phyloP scores from a whole-genome alignment of 1,140 invertebrate genomes.

The Muscidifurax raptorellus region DNA sequence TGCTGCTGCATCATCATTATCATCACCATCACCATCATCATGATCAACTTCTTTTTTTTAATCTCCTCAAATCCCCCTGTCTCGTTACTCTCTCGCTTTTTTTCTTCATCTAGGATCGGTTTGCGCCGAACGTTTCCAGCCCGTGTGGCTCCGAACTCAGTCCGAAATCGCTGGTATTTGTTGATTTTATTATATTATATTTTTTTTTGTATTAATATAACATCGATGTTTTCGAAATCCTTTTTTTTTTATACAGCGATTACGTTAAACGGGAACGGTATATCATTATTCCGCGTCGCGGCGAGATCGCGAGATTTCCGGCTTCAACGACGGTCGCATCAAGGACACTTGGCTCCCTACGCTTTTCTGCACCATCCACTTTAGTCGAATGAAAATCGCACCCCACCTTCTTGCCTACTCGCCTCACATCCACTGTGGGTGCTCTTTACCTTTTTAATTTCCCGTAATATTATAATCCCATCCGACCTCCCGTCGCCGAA shows the following conservation, averaged over 20 bases:
- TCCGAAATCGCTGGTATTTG: conserved; percentile 69
- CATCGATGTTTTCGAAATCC: conserved; percentile 58
- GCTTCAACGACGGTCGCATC: conserved; percentile 76
- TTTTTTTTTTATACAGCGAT: conserved; percentile 53
- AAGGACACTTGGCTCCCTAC: conserved; percentile 77
- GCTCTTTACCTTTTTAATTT: conserved; percentile 34
- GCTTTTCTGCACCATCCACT: conserved; percentile 73
- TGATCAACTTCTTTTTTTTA: conserved; percentile 45
- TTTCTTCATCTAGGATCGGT: conserved; percentile 72
- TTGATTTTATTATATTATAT: conserved; percentile 59
- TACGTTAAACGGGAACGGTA: conserved; percentile 50
- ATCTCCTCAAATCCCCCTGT: conserved; percentile 59
- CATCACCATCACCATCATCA: no score
- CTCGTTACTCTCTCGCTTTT: conserved; percentile 56
- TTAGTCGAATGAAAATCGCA: conserved; percentile 69
- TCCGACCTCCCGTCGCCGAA: conserved; percentile 37
- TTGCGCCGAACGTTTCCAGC: conserved; percentile 75
- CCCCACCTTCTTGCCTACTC: conserved; percentile 54
- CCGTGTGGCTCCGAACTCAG: conserved; percentile 75
- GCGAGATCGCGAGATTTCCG: conserved; percentile 75
- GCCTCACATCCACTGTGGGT: conserved; percentile 29
- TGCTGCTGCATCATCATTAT: conserved; percentile 43
- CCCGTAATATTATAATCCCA: conserved; percentile 41
- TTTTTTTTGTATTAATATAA: conserved; percentile 43
- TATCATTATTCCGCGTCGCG: conserved; percentile 50